A percentile compares a stretch with the other conserved stretches of the same genome.
These are phyloP conservation scores for Mesorhabditis belari DNA, from an alignment of 2,888 invertebrate species.

Conservation along the genomic window DNA sequence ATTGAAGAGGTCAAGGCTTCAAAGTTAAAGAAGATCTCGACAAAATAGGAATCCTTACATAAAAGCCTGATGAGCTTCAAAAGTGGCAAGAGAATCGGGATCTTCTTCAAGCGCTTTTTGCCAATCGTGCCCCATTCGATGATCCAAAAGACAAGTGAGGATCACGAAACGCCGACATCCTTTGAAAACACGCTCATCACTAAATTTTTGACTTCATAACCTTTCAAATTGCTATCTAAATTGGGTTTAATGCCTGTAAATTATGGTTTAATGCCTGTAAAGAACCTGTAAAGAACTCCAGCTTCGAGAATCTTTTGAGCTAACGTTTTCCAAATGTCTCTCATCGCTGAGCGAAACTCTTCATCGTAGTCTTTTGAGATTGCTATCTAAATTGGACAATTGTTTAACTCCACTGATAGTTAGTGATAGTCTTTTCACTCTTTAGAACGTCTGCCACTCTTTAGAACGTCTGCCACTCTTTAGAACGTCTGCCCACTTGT, in stretches of 20 bases:
- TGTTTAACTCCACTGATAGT: too few species aligned
- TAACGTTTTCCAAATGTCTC: neutral
- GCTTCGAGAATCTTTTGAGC: neutral
- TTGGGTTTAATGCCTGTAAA: too few species aligned
- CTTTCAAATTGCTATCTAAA: neutral
- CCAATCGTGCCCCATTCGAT: neutral
- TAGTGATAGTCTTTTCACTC: too few species aligned
- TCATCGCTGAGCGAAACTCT: neutral
- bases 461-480: too few species aligned
- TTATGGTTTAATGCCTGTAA: too few species aligned
- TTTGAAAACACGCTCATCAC: neutral
- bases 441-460: too few species aligned
- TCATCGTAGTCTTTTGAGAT: neutral
- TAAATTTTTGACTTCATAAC: too few species aligned
- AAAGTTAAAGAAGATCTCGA: too few species aligned
- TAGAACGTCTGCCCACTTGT: conserved; percentile 9
- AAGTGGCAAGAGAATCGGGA: neutral
- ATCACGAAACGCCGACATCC: neutral
- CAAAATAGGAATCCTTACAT: too few species aligned
- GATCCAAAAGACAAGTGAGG: neutral
- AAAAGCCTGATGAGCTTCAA: neutral
- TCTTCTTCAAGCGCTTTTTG: neutral
- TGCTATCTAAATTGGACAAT: neutral
- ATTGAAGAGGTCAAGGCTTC: too few species aligned
- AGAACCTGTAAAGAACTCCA: neutral